Base-by-base conservation (phyloP, 2,113 vertebrate species). In the Galbula dea region DNA sequence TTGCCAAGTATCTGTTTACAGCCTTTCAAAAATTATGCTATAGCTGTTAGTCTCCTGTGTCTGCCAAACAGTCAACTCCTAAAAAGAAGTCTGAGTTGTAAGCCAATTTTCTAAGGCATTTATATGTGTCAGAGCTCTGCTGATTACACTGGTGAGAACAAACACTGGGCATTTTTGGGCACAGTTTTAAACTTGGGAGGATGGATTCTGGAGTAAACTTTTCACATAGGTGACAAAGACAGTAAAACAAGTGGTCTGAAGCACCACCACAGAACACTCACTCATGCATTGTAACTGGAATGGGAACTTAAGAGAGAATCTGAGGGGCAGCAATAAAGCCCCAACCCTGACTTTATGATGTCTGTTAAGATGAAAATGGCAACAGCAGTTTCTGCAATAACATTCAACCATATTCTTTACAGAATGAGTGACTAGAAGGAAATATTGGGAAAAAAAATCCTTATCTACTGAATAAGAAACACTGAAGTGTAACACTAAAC, bases 81-180 rank as follows among this genome's bases (percentile, higher is more conserved):
- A 92, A 76, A 87, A 95, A 96, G 91, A 93, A 94, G 91, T 82
- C 89, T 80, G 84, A 95, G 39, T 76, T 77, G 15, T 3, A 67
- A 85, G 61, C 30, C 10, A 73, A 58, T 29, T 94, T 77, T 63
- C n/a, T 48, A 3, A 4, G 37, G 46, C 51, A 92, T 87, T 84
- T 67, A 16, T 3, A 54, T 5, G 49, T 20, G 39, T 29, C 63
- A 80, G 48, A 81, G 48, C 68, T 91, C 72, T 80, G 71, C 39
- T 67, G 68, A 23, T 74, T 29, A 48, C 59, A 23, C 45, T 63
- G 46, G 37, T 83, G 78, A 92, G 75, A 89, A 80, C 9, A 48
- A 54, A 61, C 75, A 80, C 32, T 20, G 37, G 41, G 22, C 29
- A 52, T 34, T 79, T 58, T 57, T 1, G 15, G 63, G 48, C 39